Conservation (phyloP, 2,797 vertebrate species). For the Artibeus lituratus region DNA sequence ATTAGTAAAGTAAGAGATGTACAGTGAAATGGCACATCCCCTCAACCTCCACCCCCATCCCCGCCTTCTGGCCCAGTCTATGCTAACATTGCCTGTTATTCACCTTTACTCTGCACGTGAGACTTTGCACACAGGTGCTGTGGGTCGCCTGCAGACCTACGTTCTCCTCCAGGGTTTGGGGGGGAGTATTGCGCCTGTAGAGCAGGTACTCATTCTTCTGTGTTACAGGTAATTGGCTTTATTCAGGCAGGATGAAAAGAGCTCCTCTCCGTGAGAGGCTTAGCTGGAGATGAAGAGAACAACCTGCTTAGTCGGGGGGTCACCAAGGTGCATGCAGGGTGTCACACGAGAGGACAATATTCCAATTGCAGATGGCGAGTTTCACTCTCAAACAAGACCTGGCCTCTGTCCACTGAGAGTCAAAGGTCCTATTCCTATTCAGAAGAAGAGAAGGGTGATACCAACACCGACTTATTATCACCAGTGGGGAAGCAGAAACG, state of each 20-base stretch:
- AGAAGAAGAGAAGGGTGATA: not conserved
- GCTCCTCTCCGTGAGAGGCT: not conserved
- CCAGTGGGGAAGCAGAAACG: not conserved
- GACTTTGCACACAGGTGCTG: not conserved
- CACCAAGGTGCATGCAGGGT: fast-evolving
- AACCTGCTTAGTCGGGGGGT: not conserved
- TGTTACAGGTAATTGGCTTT: not conserved
- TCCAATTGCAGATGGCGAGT: not conserved
- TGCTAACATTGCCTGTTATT: not conserved
- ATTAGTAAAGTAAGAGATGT: not conserved
- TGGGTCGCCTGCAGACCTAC: not conserved
- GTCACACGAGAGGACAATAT: not conserved
- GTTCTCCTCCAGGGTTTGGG: not conserved
- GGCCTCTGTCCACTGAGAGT: not conserved
- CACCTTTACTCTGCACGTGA: not conserved
- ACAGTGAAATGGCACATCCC: not conserved
- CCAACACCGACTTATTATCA: not conserved
- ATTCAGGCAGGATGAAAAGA: not conserved
- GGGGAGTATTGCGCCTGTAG: not conserved
- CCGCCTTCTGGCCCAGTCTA: not conserved
- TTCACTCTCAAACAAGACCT: not conserved
- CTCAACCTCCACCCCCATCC: fast-evolving
- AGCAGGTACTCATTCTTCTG: not conserved
- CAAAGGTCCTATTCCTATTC: not conserved
- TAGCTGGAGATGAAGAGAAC: not conserved